Evolutionary conservation across 30 jellyfish, hydroid and myxozoan species (phyloP).

Genomic region (Aurelia coerulea): DNA sequence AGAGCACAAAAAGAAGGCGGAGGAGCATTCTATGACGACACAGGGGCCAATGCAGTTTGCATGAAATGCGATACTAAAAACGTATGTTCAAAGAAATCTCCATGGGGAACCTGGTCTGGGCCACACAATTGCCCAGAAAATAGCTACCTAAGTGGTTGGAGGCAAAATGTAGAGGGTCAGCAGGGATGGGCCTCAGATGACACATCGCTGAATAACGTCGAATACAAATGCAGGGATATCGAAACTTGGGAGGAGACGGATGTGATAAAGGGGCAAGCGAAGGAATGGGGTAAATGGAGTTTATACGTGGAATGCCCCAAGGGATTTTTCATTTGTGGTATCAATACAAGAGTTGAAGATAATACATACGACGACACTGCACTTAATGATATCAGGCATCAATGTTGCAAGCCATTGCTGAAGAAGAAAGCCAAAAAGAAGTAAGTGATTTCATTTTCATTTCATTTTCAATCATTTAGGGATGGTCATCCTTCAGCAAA

Average conservation of each 20-base stretch:
- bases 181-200: conserved; percentile 54
- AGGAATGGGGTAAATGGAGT: conserved; percentile 71
- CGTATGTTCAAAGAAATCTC: neutral
- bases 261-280: conserved; percentile 16
- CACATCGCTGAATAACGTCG: conserved; percentile 56
- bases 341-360: conserved; percentile 60
- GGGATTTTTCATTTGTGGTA: conserved; percentile 68
- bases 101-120: conserved; percentile 62
- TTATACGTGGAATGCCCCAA: conserved; percentile 52
- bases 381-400: conserved; percentile 60
- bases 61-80: conserved; percentile 15
- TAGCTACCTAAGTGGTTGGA: conserved; percentile 53
- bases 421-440: conserved; percentile 4
- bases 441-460: neutral
- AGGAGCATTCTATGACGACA: conserved; percentile 34
- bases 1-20: conserved; percentile 17
- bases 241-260: conserved; percentile 39
- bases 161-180: conserved; percentile 49
- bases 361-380: conserved; percentile 67
- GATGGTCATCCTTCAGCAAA: no score
- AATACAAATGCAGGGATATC: conserved; percentile 56
- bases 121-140: conserved; percentile 32
- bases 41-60: conserved; percentile 68
- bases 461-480: no score
- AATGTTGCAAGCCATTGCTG: conserved; percentile 61